These are phyloP conservation scores for Podarcis cretensis DNA, from an alignment of 2,113 vertebrate genomes.

Conservation along the genomic window DNA sequence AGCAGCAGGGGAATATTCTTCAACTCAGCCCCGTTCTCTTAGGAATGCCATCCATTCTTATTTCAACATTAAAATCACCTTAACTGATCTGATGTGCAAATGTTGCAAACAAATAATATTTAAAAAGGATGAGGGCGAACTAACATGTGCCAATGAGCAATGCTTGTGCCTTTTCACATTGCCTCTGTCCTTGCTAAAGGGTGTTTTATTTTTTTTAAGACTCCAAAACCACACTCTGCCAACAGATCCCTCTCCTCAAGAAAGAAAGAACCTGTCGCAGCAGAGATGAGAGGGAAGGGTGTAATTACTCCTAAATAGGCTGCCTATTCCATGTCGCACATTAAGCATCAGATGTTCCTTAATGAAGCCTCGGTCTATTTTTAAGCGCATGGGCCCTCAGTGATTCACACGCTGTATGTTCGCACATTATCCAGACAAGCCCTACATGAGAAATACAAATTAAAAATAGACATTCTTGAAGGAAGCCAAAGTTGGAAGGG, in stretches of 20 bases:
- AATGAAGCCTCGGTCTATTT: slow-evolving; percentile 58
- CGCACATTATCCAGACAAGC: slow-evolving; percentile 52
- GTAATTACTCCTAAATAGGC: neutral
- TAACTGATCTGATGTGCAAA: neutral
- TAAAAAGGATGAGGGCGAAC: too few relatives aligned
- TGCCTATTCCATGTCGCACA: neutral
- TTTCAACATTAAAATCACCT: neutral
- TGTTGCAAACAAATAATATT: neutral
- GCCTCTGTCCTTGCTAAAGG: neutral
- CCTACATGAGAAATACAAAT: slow-evolving; percentile 22
- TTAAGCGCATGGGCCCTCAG: slow-evolving; percentile 58
- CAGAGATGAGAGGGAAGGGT: neutral
- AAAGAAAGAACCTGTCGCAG: neutral
- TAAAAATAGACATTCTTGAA: slow-evolving; percentile 69
- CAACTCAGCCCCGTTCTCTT: neutral
- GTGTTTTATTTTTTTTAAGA: neutral
- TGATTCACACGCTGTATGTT: slow-evolving; percentile 62
- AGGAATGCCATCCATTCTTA: neutral
- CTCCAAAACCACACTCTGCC: neutral
- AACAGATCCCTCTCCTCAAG: neutral
- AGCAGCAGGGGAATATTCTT: too few relatives aligned
- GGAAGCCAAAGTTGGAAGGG: slow-evolving; percentile 9
- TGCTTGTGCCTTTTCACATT: neutral
- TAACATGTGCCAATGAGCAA: neutral
- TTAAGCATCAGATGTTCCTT: slow-evolving; percentile 26